Evolutionary conservation across 2,888 invertebrate species (phyloP), one percentile per base, ranked within the genome.

Genomic region (Chironomus tentans): DNA sequence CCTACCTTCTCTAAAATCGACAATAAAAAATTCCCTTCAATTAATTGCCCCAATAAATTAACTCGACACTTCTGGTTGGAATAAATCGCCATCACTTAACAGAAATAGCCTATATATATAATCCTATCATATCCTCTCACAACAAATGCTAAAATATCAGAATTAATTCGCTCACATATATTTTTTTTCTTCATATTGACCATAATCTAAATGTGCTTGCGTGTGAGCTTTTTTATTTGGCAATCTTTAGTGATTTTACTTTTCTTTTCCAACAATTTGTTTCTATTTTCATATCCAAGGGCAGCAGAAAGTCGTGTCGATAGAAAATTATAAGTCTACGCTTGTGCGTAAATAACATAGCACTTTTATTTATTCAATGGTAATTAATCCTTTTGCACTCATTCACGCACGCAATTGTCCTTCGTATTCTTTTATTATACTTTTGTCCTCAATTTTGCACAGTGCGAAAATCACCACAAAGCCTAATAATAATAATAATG

Each of bases 281-380:
- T 38, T 56, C 38, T 38, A 38, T 56, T 13, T 38, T 70, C 18
- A 18, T 13, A 47, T 18, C 47, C 71, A 71, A 47, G 50, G 12
- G 24, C 46, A 56, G 46, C 10, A 7, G 38, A 38, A 38, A 38
- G 38, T 38, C 38, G 38, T 38, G 38, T 38, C 38, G 10, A 38
- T 38, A 10, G 38, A 38, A 38, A 38, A 38, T 38, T 38, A 38
- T 38, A 38, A 38, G 38, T 38, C 38, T 38, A 38, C 10, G 38
- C 38, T 38, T 38, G 48, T 10, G 12, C 50, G 18, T 65, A 18
- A 21, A 13, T 71, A n/a, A 50, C 71, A 22, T 10, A 71, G 56
- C 56, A 18, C 4, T 47, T 50, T 71, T 71, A 71, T 50, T 71
- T 71, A 71, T 71, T 71, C 28, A 22, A 71, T 21, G 48, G 71